Conservation (phyloP, 2,797 vertebrate genomes). For the Synaphobranchus kaupii region DNA sequence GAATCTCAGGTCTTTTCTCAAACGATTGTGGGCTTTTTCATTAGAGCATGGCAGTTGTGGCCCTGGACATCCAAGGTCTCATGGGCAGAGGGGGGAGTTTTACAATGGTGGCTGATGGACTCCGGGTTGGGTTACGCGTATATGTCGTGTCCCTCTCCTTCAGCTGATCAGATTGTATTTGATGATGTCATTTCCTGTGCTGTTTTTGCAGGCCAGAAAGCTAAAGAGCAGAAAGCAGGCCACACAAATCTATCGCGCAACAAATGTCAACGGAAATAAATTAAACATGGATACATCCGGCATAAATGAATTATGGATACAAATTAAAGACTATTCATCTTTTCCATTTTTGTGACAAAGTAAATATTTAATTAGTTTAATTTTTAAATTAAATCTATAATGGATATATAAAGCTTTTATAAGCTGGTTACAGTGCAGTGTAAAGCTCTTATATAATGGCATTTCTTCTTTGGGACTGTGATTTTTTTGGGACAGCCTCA, state of each 20-base stretch:
- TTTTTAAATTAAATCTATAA: background rate
- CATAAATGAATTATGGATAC: slow-evolving; percentile 4
- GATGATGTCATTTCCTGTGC: background rate
- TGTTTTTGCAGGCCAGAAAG: background rate
- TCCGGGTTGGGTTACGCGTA: background rate
- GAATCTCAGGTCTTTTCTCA: background rate
- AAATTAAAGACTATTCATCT: background rate
- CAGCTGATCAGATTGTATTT: background rate
- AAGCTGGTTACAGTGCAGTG: background rate
- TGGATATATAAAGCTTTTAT: background rate
- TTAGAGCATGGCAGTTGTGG: background rate
- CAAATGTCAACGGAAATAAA: background rate
- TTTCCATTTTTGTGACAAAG: background rate
- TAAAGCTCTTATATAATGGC: background rate
- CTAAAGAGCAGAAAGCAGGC: background rate
- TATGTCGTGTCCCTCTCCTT: background rate
- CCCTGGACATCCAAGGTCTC: background rate
- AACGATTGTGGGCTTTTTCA: background rate
- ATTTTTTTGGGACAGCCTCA: background rate
- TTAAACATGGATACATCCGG: background rate
- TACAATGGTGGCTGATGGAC: background rate
- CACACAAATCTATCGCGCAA: background rate
- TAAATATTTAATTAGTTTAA: background rate
- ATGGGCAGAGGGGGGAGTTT: background rate
- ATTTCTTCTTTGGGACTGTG: background rate